phyloP scores from a whole-genome alignment of 2,888 invertebrate genomes.

The Stratiomys singularior region DNA sequence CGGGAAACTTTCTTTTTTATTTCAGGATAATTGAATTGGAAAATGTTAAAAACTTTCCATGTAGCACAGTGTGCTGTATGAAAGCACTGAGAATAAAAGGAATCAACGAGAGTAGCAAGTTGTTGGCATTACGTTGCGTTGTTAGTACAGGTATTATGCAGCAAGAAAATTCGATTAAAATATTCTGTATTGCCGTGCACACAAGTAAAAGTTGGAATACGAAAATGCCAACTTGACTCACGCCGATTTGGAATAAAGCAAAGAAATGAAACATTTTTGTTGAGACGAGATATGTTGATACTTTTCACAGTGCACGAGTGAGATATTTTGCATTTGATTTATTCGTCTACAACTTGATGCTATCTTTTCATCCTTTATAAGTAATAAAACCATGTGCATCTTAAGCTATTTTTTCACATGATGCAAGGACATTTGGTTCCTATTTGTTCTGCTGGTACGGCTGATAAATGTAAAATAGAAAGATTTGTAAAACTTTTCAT shows the following conservation, averaged over 20 bases:
- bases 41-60: constrained; percentile 28
- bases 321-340: constrained; percentile 32
- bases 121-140: not conserved
- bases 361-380: constrained; percentile 17
- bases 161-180: constrained; percentile 2
- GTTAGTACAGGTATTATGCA: not conserved
- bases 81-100: not conserved
- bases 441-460: not conserved
- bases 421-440: not conserved
- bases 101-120: not conserved
- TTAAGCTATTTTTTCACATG: not conserved
- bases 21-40: constrained; percentile 38
- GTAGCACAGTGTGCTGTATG: not conserved
- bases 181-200: not conserved
- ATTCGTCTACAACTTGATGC: not conserved
- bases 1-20: not conserved
- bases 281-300: not conserved
- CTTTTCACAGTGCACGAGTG: not conserved
- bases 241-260: not conserved
- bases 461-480: not conserved
- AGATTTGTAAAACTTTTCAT: not conserved
- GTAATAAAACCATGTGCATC: constrained; percentile 29
- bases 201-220: not conserved
- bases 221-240: constrained; percentile 19
- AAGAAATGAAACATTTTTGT: constrained; percentile 41